phyloP scores from a whole-genome alignment of 2,888 invertebrate species.

The Drosophila aldrichi region DNA sequence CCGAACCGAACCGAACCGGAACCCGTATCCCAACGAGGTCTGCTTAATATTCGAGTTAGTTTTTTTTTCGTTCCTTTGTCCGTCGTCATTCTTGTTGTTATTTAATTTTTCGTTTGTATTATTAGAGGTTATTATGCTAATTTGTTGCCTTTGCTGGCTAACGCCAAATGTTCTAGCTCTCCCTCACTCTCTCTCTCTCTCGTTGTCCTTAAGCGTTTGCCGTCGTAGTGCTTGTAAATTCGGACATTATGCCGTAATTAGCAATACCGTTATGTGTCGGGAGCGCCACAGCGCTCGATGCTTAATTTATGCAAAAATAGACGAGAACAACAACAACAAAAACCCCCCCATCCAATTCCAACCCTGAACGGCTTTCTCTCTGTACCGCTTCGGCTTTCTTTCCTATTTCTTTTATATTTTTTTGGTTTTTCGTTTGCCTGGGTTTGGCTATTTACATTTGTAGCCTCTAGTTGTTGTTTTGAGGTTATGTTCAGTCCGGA shows the following conservation, averaged over 20 bases:
- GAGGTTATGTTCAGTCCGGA: slow-evolving; percentile 61
- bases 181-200: not conserved
- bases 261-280: slow-evolving; percentile 72
- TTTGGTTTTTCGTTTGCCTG: slow-evolving; percentile 1
- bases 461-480: slow-evolving; percentile 35
- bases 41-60: slow-evolving; percentile 48
- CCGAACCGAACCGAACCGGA: not conserved
- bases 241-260: slow-evolving; percentile 77
- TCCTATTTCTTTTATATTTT: slow-evolving; percentile 4
- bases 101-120: slow-evolving; percentile 80
- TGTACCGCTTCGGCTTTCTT: not conserved
- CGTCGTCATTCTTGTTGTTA: slow-evolving; percentile 61
- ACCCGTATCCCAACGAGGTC: slow-evolving; percentile 24
- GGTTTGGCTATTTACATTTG: slow-evolving; percentile 31
- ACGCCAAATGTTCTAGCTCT: not conserved
- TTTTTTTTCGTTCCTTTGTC: not conserved
- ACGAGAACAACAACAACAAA: slow-evolving; percentile 3
- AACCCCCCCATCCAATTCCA: no score
- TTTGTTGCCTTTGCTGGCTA: slow-evolving; percentile 54
- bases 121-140: slow-evolving; percentile 81
- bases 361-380: not conserved
- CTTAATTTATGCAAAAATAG: slow-evolving; percentile 73
- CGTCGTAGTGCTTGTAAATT: slow-evolving; percentile 48
- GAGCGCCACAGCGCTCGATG: slow-evolving; percentile 54
- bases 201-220: slow-evolving; percentile 10